Conservation (phyloP, 2,888 invertebrate species). For the Calephelis perditalis region DNA sequence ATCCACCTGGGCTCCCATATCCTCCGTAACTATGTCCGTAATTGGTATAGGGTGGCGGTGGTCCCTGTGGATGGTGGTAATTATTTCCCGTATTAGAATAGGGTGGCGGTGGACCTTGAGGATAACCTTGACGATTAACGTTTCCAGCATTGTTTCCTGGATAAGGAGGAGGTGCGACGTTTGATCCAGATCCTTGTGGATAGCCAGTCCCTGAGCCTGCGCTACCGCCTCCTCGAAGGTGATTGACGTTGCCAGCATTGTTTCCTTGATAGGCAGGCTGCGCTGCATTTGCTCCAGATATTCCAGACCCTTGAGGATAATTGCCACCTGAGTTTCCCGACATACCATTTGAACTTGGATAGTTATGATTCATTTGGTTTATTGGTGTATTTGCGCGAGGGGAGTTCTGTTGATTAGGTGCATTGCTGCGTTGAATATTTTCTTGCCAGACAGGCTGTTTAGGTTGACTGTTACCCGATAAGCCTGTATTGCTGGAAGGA, state of each 20-base stretch:
- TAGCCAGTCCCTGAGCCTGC: slow-evolving; percentile 5
- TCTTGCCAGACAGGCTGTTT: slow-evolving; percentile 53
- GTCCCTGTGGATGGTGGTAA: slow-evolving; percentile 52
- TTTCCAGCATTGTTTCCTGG: slow-evolving; percentile 42
- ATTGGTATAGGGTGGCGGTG: slow-evolving; percentile 53
- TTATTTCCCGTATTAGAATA: slow-evolving; percentile 47
- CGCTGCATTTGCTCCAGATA: slow-evolving; percentile 41
- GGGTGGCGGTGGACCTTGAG: slow-evolving; percentile 55
- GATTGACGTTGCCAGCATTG: slow-evolving; percentile 30
- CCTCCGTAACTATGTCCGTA: slow-evolving; percentile 43
- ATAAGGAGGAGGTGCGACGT: slow-evolving; percentile 24
- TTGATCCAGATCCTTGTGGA: slow-evolving; percentile 26
- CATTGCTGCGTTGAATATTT: slow-evolving; percentile 52
- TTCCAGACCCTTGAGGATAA: slow-evolving; percentile 40
- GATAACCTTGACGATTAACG: slow-evolving; percentile 37
- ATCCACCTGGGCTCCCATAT: slow-evolving; percentile 40
- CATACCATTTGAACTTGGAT: slow-evolving; percentile 52
- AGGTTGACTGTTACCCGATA: slow-evolving; percentile 49
- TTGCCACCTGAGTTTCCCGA: slow-evolving; percentile 44
- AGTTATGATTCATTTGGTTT: slow-evolving; percentile 47
- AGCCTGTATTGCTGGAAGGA: slow-evolving; percentile 57
- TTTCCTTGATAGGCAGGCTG: slow-evolving; percentile 46
- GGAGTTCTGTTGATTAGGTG: slow-evolving; percentile 40
- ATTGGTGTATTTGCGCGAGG: slow-evolving; percentile 31
- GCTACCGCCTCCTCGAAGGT: slow-evolving; percentile 19